phyloP scores from a whole-genome alignment of 2,113 vertebrate species.

The Xenus cinereus region DNA sequence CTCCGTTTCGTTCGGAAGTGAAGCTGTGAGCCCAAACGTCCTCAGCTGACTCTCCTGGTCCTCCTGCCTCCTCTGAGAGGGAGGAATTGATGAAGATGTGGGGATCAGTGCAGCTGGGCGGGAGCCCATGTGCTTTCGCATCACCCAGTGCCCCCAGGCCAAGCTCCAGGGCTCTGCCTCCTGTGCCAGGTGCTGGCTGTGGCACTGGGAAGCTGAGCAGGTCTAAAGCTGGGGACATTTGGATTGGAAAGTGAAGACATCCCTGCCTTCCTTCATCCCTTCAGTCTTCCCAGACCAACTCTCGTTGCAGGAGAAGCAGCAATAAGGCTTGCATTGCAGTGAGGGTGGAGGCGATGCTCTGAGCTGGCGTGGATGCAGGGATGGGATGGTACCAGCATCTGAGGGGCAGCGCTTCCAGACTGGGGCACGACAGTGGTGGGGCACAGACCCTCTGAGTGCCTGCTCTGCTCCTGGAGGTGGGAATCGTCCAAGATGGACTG shows the following conservation, averaged over 20 bases:
- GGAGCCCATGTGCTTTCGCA: fast-evolving
- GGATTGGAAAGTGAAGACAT: background rate
- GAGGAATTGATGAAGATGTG: background rate
- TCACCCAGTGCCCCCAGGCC: background rate
- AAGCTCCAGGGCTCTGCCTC: fast-evolving
- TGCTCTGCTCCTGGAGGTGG: background rate
- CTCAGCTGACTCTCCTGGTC: slow-evolving; percentile 35
- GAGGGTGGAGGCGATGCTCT: background rate
- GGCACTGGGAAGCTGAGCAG: background rate
- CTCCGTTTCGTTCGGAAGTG: background rate
- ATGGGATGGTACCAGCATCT: background rate
- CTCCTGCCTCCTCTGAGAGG: background rate
- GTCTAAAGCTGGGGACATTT: background rate
- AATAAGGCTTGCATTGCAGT: fast-evolving
- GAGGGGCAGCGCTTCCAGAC: background rate
- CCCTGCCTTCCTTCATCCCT: background rate
- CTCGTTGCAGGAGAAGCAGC: background rate
- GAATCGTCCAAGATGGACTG: background rate
- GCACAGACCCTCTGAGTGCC: background rate
- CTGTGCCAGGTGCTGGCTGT: background rate
- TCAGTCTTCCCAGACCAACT: background rate
- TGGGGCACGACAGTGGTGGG: background rate
- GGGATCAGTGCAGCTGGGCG: background rate
- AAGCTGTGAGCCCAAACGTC: slow-evolving; percentile 30
- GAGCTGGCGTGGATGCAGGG: fast-evolving